A percentile compares a stretch with the other conserved stretches of the same genome.
These are phyloP conservation scores for Tragelaphus strepsiceros DNA, from an alignment of 2,113 vertebrate genomes.

Conservation along the genomic window DNA sequence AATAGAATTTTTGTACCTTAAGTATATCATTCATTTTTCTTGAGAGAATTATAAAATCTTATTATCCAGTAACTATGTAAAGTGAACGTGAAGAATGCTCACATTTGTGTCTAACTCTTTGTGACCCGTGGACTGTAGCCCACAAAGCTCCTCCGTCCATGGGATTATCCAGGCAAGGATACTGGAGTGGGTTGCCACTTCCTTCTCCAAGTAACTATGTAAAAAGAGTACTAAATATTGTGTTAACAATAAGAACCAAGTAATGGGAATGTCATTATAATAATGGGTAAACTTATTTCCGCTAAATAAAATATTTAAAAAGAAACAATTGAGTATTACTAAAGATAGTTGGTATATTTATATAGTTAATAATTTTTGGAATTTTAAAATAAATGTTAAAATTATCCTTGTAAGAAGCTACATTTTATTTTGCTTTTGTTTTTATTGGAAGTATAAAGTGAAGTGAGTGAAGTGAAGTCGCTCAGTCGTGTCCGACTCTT, in stretches of 20 bases:
- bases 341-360: background rate
- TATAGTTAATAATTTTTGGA: background rate
- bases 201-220: background rate
- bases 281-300: background rate
- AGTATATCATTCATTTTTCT: background rate
- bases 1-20: background rate
- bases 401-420: background rate
- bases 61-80: background rate
- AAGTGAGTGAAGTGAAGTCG: too few relatives aligned
- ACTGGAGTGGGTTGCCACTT: too few relatives aligned
- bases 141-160: too few relatives aligned
- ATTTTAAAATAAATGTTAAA: constrained; percentile 4
- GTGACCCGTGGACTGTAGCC: too few relatives aligned
- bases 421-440: background rate
- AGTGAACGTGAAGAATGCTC: background rate
- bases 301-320: background rate
- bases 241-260: background rate
- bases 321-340: background rate
- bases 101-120: too few relatives aligned
- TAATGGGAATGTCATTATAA: background rate
- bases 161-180: too few relatives aligned
- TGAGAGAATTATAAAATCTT: background rate
- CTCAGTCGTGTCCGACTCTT: too few relatives aligned
- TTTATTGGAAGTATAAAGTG: background rate
- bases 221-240: background rate